Evolutionary conservation across 2,113 vertebrate species (phyloP), one percentile per base, ranked within the genome.

Genomic region (Sturnus vulgaris): DNA sequence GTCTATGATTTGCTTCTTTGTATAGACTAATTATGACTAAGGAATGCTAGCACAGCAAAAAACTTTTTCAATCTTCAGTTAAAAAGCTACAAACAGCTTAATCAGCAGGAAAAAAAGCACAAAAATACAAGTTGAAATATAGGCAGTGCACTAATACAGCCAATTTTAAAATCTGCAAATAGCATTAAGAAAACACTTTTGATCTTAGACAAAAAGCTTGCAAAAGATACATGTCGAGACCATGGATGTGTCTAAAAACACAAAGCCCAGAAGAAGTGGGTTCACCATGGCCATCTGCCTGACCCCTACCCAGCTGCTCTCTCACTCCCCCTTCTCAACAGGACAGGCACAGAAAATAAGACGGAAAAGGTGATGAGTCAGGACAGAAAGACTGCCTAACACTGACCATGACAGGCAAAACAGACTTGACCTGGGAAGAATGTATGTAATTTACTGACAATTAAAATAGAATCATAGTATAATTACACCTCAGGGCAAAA

Each of bases 221-320:
- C 46, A 63, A 73, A 86, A 2, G 2, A 40, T n/a, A 64, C 13
- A 24, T 35, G 3, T 20, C 72, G 20, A 78, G 42, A 57, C 55
- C 30, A 70, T 4, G 20, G 37, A 59, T 47, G 13, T 20, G 8
- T 39, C 49, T 30, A 23, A 84, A 90, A 78, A 12, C 22, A 71
- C 24, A 69, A 75, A 90, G 30, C 53, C 46, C 72, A 42, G 40
- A 35, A 50, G 27, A 55, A 68, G 22, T 5, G 5, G 5, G 10
- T 16, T 71, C 47, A 35, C 25, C 3, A 1, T 31, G 49, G 42
- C 56, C 46, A 66, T 25, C n/a, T 37, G 39, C 18, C 5, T 15
- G 37, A 31, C 8, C 4, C 7, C 9, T 21, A 31, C 12, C 9
- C 60, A 42, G 42, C 12, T 0, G 0, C 31, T 71, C 68, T 61